Conservation (phyloP, 1,140 invertebrate genomes). For the Diuraphis noxia region DNA sequence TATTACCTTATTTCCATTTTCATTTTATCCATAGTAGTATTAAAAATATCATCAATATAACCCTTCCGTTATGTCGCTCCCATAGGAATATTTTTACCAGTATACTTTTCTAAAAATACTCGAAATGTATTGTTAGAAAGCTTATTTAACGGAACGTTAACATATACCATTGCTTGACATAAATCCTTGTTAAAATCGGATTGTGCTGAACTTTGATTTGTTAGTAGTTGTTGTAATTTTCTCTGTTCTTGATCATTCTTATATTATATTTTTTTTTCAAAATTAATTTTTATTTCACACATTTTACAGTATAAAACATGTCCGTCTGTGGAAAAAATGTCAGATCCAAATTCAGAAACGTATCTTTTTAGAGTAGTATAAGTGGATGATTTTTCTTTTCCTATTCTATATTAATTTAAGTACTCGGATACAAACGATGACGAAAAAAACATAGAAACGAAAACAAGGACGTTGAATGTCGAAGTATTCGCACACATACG, state of each 20-base stretch:
- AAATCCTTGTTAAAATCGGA: background rate
- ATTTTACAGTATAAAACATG: background rate
- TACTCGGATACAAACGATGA: background rate
- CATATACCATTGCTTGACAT: background rate
- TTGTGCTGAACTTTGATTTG: background rate
- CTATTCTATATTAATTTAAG: background rate
- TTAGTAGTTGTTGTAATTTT: background rate
- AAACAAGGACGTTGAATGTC: background rate
- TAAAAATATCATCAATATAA: slow-evolving; percentile 6
- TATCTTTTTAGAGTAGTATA: background rate
- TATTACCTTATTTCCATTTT: no score
- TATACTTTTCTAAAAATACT: background rate
- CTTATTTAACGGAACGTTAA: background rate
- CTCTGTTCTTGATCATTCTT: background rate
- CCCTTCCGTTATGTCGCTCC: background rate
- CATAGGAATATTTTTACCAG: slow-evolving; percentile 8
- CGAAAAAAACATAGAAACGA: background rate
- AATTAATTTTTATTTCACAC: no score
- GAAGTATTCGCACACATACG: background rate
- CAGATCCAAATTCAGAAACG: background rate
- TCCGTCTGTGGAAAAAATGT: background rate
- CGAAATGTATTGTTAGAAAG: background rate
- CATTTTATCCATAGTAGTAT: background rate
- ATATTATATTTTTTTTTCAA: no score
- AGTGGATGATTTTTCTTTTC: background rate